phyloP scores from a whole-genome alignment of 2,113 vertebrate species.

The Delphinapterus leucas region DNA sequence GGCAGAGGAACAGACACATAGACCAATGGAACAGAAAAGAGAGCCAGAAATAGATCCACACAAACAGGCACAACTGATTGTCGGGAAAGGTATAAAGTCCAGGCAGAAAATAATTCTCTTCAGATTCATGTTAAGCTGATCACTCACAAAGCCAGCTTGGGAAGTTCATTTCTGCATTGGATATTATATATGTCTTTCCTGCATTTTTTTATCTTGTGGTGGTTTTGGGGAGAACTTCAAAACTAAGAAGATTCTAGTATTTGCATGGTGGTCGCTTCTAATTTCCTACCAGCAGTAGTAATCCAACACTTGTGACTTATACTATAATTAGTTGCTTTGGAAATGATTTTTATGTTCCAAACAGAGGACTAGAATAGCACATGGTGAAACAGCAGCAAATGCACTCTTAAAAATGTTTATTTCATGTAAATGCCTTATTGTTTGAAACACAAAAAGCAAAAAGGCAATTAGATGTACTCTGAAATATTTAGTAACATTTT shows the following conservation, averaged over 20 bases:
- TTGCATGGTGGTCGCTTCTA: not conserved
- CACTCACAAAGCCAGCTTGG: not conserved
- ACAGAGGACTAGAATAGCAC: conserved; percentile 47
- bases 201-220: not conserved
- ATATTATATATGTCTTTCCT: not conserved
- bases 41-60: not conserved
- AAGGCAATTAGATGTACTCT: not conserved
- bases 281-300: not conserved
- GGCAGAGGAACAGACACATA: not conserved
- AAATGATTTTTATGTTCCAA: conserved; percentile 64
- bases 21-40: not conserved
- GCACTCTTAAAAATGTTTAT: not conserved
- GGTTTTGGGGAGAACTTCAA: conserved; percentile 9
- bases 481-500: conserved; percentile 16
- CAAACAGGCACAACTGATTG: not conserved
- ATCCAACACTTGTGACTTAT: conserved; percentile 43
- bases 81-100: not conserved
- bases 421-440: not conserved
- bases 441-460: conserved; percentile 27
- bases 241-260: conserved; percentile 32
- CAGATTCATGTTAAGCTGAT: not conserved
- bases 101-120: not conserved
- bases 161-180: not conserved
- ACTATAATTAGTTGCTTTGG: conserved; percentile 64
- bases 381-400: not conserved